These are phyloP conservation scores for Tragelaphus buxtoni DNA, from an alignment of 2,113 vertebrate genomes.

Conservation along the genomic window DNA sequence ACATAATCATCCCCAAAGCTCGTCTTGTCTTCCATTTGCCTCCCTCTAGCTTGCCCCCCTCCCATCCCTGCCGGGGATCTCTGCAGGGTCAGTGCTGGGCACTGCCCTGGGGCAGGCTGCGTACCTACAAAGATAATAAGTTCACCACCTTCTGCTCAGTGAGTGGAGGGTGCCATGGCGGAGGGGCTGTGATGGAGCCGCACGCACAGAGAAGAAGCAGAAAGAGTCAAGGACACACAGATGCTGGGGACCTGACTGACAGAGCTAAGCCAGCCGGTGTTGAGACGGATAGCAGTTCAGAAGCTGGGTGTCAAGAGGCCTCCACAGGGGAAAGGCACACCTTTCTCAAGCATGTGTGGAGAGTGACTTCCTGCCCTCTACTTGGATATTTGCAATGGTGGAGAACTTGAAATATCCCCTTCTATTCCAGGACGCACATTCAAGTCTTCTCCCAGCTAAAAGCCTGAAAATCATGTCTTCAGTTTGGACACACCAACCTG, in stretches of 20 bases:
- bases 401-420: background rate
- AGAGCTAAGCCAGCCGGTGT: background rate
- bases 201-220: background rate
- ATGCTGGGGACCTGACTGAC: accelerated
- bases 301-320: background rate
- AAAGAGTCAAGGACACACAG: too few relatives aligned
- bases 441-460: background rate
- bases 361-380: accelerated
- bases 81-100: accelerated
- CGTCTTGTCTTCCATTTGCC: background rate
- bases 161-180: accelerated
- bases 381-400: background rate
- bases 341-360: background rate
- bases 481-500: background rate
- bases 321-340: accelerated
- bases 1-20: constrained; percentile 70
- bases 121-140: accelerated
- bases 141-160: background rate
- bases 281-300: background rate
- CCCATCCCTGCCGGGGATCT: accelerated
- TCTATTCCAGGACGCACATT: background rate
- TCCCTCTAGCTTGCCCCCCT: accelerated
- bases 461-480: too few relatives aligned
- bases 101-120: background rate
- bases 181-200: accelerated